Evolutionary conservation across 2,888 invertebrate species (phyloP).

Genomic region (Pheosia tremula): DNA sequence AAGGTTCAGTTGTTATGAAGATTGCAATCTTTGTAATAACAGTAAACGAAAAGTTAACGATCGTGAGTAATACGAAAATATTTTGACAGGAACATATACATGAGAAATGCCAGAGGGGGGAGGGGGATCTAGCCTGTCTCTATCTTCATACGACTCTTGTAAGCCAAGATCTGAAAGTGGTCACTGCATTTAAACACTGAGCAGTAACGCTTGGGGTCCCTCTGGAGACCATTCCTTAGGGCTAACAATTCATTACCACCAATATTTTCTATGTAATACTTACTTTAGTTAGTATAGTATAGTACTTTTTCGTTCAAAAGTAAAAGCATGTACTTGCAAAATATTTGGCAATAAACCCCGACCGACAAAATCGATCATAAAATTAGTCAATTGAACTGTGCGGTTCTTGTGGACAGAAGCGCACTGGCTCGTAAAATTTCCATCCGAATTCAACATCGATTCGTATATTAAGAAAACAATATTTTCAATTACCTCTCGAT

Average conservation of each 20-base stretch:
- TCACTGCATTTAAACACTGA: too few species aligned
- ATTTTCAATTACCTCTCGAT: constrained; percentile 52
- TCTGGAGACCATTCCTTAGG: too few species aligned
- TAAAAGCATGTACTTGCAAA: constrained; percentile 20
- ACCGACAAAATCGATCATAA: constrained; percentile 46
- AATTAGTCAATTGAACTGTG: constrained; percentile 53
- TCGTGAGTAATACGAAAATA: constrained; percentile 39
- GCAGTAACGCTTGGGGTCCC: too few species aligned
- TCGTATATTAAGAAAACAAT: constrained; percentile 33
- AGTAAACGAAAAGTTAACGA: constrained; percentile 49
- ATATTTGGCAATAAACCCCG: constrained; percentile 28
- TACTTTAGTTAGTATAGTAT: too few species aligned
- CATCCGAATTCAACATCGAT: constrained; percentile 31
- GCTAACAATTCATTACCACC: too few species aligned
- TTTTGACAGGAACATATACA: constrained; percentile 38
- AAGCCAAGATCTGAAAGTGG: too few species aligned
- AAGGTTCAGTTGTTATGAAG: constrained; percentile 56
- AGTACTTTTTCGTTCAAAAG: too few species aligned
- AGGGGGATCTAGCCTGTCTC: neutral
- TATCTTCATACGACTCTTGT: too few species aligned
- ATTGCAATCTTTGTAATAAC: constrained; percentile 56
- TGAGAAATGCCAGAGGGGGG: too few species aligned
- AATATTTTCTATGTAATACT: too few species aligned
- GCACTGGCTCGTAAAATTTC: constrained; percentile 51
- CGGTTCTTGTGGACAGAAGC: constrained; percentile 46